A percentile compares a stretch with the other conserved stretches of the same genome.
Evolutionary conservation across 2,797 vertebrate species (phyloP).

Genomic region (Morelia viridis): DNA sequence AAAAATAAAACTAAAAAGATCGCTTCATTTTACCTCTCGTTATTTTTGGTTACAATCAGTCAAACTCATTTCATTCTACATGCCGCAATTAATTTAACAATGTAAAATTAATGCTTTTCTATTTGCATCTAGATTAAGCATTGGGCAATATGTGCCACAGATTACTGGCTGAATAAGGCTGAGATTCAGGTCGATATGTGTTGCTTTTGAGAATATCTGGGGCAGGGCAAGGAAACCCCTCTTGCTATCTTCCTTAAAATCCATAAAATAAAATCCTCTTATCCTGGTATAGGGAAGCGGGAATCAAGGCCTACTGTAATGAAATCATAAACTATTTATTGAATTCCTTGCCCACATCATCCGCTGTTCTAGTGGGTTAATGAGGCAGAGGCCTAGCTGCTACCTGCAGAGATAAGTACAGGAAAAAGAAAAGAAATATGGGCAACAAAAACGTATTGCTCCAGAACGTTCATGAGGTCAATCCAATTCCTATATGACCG

Average conservation of each 20-base stretch:
- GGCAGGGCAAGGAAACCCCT: not conserved
- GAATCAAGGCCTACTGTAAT: not conserved
- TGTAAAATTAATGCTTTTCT: slow-evolving; percentile 31
- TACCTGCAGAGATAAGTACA: not conserved
- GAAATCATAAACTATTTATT: not conserved
- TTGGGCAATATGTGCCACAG: not conserved
- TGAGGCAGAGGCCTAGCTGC: not conserved
- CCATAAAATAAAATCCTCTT: not conserved
- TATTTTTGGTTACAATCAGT: slow-evolving; percentile 44
- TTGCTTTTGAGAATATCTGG: not conserved
- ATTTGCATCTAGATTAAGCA: slow-evolving; percentile 27
- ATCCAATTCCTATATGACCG: not conserved
- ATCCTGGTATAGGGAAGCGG: not conserved
- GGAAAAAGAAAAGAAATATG: not conserved
- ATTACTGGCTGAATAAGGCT: not conserved
- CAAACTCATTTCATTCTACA: slow-evolving; percentile 54
- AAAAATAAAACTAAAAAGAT: not conserved
- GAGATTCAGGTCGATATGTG: not conserved
- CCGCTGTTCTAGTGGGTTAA: not conserved
- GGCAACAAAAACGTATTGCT: not conserved
- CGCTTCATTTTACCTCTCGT: not conserved
- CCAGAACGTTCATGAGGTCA: not conserved
- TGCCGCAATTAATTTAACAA: slow-evolving; percentile 64
- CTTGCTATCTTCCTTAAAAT: not conserved
- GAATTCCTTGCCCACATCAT: not conserved